phyloP scores from a whole-genome alignment of 2,797 vertebrate species.

The Setipinna tenuifilis region DNA sequence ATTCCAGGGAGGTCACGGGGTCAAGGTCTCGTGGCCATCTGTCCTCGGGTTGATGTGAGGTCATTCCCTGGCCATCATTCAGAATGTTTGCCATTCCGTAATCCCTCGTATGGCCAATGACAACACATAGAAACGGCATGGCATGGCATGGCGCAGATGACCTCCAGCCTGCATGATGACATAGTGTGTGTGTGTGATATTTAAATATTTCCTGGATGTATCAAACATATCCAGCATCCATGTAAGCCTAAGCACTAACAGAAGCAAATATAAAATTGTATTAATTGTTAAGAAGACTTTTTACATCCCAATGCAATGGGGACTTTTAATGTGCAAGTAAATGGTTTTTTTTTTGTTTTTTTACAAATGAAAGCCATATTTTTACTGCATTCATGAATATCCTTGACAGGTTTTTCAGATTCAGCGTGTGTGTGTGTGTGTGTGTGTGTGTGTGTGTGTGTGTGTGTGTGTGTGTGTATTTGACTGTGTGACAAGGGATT shows the following conservation, averaged over 20 bases:
- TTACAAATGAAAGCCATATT: not conserved
- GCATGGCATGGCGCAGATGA: conserved; percentile 27
- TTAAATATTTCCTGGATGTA: not conserved
- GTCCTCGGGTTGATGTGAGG: conserved; percentile 17
- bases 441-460: not conserved
- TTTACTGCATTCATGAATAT: not conserved
- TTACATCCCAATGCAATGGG: not conserved
- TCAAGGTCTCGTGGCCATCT: conserved; percentile 16
- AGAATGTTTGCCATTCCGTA: conserved; percentile 11
- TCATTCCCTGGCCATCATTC: conserved; percentile 13
- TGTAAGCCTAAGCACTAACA: not conserved
- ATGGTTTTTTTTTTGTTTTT: too few relatives aligned
- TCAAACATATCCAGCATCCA: not conserved
- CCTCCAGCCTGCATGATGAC: conserved; percentile 27
- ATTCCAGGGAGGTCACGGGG: conserved; percentile 16
- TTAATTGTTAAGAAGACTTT: not conserved
- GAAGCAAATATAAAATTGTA: not conserved
- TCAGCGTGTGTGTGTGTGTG: not conserved
- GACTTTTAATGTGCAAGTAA: too few relatives aligned
- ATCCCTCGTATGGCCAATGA: not conserved
- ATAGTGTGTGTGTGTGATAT: not conserved
- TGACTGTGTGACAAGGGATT: not conserved
- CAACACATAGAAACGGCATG: conserved; percentile 4
- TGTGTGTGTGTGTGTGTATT: too few relatives aligned
- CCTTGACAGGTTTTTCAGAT: not conserved